phyloP scores from a whole-genome alignment of 2,797 vertebrate species.

The Chelmon rostratus region DNA sequence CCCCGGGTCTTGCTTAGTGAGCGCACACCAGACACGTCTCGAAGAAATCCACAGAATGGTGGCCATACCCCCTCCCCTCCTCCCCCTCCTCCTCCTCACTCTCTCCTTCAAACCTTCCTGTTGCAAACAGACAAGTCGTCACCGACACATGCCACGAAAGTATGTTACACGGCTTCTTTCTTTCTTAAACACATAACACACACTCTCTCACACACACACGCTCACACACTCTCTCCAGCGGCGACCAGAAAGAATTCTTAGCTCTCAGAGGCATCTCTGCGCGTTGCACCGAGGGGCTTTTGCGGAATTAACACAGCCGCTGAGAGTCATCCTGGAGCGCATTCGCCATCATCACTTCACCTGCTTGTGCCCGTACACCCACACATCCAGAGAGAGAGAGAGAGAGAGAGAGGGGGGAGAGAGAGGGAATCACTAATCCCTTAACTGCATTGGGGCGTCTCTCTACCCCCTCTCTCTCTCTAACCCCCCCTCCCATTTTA shows the following conservation, averaged over 20 bases:
- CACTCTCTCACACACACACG: no score
- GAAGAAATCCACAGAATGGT: conserved; percentile 87
- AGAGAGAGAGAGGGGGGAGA: no score
- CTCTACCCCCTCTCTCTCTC: conserved; percentile 27
- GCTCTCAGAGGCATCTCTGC: conserved; percentile 42
- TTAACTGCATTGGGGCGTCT: conserved; percentile 70
- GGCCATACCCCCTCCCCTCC: background rate
- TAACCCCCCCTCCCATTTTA: conserved; percentile 10
- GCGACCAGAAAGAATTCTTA: conserved; percentile 32
- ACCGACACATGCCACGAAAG: conserved; percentile 54
- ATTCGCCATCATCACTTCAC: conserved; percentile 65
- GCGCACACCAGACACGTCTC: conserved; percentile 90
- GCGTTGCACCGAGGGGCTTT: conserved; percentile 78
- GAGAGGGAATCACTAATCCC: conserved; percentile 57
- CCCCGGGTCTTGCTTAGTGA: conserved; percentile 72
- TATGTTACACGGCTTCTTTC: conserved; percentile 12
- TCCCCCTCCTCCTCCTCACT: conserved; percentile 8
- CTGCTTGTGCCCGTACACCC: conserved; percentile 65
- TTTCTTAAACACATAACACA: background rate
- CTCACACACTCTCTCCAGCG: background rate
- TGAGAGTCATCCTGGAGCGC: conserved; percentile 73
- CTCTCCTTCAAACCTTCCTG: conserved; percentile 83
- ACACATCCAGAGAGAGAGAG: conserved; percentile 70
- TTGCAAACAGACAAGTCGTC: conserved; percentile 84
- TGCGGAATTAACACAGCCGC: conserved; percentile 84